Evolutionary conservation across 2,113 vertebrate species (phyloP).

Genomic region (Cricetomys ansorgei): DNA sequence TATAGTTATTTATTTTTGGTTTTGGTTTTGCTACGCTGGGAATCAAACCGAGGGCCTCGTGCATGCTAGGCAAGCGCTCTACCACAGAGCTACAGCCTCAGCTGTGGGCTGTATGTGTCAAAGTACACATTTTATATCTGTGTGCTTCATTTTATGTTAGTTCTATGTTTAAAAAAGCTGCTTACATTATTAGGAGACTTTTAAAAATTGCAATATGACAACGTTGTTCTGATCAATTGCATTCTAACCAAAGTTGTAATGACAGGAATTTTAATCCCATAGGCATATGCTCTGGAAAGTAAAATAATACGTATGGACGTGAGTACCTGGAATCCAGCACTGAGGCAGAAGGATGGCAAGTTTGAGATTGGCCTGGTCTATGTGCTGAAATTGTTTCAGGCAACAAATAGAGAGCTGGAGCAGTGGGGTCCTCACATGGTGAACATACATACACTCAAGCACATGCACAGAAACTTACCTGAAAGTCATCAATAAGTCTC

Average conservation of each 20-base stretch:
- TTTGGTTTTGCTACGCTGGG: not conserved
- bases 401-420: not conserved
- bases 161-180: not conserved
- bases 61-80: not conserved
- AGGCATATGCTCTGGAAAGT: not conserved
- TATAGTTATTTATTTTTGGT: not conserved
- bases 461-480: not conserved
- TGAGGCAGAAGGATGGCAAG: not conserved
- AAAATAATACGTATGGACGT: conserved; percentile 10
- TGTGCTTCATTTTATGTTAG: not conserved
- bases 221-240: not conserved
- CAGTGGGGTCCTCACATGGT: not conserved
- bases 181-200: not conserved
- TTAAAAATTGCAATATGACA: not conserved
- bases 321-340: not conserved
- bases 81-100: not conserved
- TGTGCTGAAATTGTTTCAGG: not conserved
- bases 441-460: not conserved
- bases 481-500: not conserved
- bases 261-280: not conserved
- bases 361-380: not conserved
- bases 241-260: not conserved
- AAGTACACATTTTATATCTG: not conserved
- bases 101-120: not conserved
- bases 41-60: not conserved